Percentiles rank a stretch among this genome's conserved stretches.
Conservation (phyloP, 2,888 invertebrate genomes). For the Rhingia rostrata region DNA sequence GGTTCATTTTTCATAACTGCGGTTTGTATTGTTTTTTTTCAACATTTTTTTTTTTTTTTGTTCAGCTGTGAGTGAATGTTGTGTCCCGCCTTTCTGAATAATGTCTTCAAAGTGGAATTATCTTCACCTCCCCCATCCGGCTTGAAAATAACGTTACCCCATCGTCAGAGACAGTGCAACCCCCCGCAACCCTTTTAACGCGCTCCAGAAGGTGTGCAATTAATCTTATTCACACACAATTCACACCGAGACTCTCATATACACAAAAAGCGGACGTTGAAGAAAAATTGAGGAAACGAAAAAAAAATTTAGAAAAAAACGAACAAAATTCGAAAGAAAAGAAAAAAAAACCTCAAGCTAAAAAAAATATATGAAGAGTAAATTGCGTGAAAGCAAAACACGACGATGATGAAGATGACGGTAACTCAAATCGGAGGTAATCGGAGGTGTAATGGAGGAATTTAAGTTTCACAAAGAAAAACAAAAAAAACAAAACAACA, state of each 20-base stretch:
- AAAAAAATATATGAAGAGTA: conserved; percentile 13
- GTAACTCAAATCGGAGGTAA: conserved; percentile 66
- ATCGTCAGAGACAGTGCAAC: not conserved
- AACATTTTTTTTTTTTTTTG: conserved; percentile 12
- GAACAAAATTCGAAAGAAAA: conserved; percentile 3
- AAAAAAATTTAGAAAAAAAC: too few relatives aligned
- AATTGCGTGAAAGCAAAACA: conserved; percentile 70
- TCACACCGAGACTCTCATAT: conserved; percentile 54
- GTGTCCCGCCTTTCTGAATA: conserved; percentile 62
- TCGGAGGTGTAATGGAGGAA: conserved; percentile 73
- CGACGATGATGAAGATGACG: conserved; percentile 65
- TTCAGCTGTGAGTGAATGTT: conserved; percentile 4
- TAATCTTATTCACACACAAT: conserved; percentile 74
- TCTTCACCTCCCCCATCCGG: conserved; percentile 11
- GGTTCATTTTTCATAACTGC: conserved; percentile 72
- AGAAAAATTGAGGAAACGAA: conserved; percentile 55
- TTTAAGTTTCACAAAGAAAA: conserved; percentile 52
- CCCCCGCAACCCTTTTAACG: not conserved
- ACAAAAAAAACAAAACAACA: conserved; percentile 2
- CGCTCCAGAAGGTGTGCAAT: conserved; percentile 66
- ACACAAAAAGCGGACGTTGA: conserved; percentile 60
- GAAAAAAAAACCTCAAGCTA: not conserved
- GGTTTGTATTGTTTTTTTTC: conserved; percentile 47
- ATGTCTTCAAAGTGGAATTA: conserved; percentile 50
- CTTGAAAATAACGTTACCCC: conserved; percentile 6